Evolutionary conservation across 2,113 vertebrate species (phyloP), one percentile per base, ranked within the genome.

Genomic region (Xiphophorus maculatus): DNA sequence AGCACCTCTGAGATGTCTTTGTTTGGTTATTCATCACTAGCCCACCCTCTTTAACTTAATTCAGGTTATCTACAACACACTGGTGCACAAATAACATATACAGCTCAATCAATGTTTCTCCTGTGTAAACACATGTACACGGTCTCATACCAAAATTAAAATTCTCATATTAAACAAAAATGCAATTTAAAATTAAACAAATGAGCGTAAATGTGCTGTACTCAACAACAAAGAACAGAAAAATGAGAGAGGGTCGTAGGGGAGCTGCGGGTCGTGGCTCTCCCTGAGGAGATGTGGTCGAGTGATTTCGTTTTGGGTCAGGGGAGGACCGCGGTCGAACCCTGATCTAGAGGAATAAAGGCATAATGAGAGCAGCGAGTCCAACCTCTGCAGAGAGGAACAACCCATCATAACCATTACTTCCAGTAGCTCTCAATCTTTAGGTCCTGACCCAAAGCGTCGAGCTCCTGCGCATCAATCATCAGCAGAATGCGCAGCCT

Each of bases 251-350:
- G 60, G 11, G 58, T 71, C 62, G 29, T 66, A 33, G 63, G 72
- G 73, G 63, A 74, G 51, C 30, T 71, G 68, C 73, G 69, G 77
- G 78, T 80, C 58, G 80, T 78, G 66, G 76, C 74, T 83, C 85
- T 89, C 88, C 88, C 90, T 88, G 86, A 89, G 91, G 89, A 86
- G 87, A 89, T 48, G 71, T 74, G 83, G 74, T 65, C 76, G 82
- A 83, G 88, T 87, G 73, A 80, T 83, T 89, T 87, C 58, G 87
- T 71, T 83, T 79, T 70, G 74, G 71, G 62, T 69, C 35, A 68
- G 75, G 73, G 51, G 51, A 81, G 68, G 84, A 87, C 69, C 71
- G 78, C 80, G 68, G 61, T 70, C 87, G 77, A 82, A 90, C 86
- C 85, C 84, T 80, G 78, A 87, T 51, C 80, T 33, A 30, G 63